These are phyloP conservation scores for Vespertilio murinus DNA, from an alignment of 2,797 vertebrate species.

Conservation along the genomic window DNA sequence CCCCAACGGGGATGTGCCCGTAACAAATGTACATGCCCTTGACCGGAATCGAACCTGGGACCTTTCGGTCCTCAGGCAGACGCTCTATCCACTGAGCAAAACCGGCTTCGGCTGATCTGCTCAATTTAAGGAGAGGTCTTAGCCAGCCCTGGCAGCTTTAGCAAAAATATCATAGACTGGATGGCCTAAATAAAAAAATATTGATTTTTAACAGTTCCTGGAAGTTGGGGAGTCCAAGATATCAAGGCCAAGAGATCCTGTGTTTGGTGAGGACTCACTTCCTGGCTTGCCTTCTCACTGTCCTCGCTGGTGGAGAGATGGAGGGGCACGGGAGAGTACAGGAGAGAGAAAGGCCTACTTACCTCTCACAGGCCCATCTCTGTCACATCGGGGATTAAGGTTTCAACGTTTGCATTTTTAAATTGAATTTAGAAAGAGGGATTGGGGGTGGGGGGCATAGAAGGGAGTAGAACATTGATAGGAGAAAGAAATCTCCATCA, in stretches of 20 bases:
- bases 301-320: background rate
- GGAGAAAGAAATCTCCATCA: no score
- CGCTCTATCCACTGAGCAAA: no score
- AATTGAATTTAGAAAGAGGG: background rate
- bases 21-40: no score
- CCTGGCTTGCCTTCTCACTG: background rate
- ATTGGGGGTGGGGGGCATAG: rapidly evolving
- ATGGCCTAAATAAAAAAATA: background rate
- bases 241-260: background rate
- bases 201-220: background rate
- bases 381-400: background rate
- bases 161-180: background rate
- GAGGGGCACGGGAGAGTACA: background rate
- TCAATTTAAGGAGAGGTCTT: background rate
- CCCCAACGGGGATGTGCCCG: no score
- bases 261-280: background rate
- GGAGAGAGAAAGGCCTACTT: background rate
- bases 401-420: background rate
- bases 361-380: background rate
- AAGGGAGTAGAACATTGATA: background rate
- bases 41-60: no score
- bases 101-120: background rate
- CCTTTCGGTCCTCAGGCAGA: no score
- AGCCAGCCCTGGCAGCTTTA: background rate
- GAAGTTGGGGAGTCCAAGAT: background rate